phyloP scores from a whole-genome alignment of 2,797 vertebrate genomes.

The Gadopsis bispinosus region DNA sequence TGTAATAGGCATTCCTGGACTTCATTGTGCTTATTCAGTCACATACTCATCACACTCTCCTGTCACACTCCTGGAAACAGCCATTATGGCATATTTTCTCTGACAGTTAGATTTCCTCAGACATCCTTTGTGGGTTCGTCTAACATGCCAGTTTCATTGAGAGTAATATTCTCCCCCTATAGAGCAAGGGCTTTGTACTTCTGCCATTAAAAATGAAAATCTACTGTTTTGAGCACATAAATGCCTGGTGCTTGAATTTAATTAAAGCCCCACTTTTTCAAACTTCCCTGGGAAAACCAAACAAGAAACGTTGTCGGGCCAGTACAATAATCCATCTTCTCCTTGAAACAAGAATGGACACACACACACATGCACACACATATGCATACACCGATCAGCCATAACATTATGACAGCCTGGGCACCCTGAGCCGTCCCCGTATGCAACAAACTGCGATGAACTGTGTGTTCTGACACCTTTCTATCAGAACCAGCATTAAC shows the following conservation, averaged over 20 bases:
- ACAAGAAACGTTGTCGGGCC: no score
- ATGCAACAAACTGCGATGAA: no score
- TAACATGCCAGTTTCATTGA: background rate
- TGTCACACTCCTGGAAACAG: background rate
- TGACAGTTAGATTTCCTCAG: slow-evolving; percentile 4
- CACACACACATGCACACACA: background rate
- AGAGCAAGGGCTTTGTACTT: background rate
- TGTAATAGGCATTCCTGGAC: background rate
- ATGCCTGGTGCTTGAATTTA: background rate
- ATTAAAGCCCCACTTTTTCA: background rate
- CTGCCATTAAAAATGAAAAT: background rate
- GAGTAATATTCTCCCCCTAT: background rate
- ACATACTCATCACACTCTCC: background rate
- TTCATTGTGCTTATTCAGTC: background rate
- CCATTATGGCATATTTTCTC: slow-evolving; percentile 1
- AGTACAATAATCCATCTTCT: background rate
- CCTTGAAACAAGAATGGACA: background rate
- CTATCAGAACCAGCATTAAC: no score
- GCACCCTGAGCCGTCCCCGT: no score
- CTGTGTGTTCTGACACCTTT: no score
- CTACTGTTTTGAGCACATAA: background rate
- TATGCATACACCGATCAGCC: no score
- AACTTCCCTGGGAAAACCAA: background rate
- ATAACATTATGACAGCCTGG: no score
- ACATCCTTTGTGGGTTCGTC: background rate